Evolutionary conservation across 35 echinoderm and acorn worm genomes (phyloP).

Genomic region (Ptychodera flava): DNA sequence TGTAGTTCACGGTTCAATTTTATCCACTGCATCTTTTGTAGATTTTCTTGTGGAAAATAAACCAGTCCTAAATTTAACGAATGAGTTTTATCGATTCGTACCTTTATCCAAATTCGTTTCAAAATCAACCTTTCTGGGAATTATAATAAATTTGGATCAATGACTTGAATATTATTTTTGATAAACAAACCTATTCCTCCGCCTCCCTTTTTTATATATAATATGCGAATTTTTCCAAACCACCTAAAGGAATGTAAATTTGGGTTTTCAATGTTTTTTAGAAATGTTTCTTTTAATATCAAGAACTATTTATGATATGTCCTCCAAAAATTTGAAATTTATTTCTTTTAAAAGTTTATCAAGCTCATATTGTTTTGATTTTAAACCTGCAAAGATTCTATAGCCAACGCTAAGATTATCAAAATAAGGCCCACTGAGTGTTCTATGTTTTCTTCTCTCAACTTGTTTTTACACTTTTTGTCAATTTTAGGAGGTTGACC

Average conservation of each 20-base stretch:
- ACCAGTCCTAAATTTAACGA: slow-evolving; percentile 6
- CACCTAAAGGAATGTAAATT: slow-evolving; percentile 5
- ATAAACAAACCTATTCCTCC: slow-evolving; percentile 22
- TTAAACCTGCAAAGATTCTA: slow-evolving; percentile 16
- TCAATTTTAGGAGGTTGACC: too few species aligned
- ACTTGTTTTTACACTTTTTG: too few species aligned
- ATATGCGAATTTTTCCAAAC: slow-evolving; percentile 24
- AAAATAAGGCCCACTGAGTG: neutral
- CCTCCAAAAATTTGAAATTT: slow-evolving; percentile 22
- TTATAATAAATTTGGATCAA: slow-evolving; percentile 26
- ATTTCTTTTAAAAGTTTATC: neutral
- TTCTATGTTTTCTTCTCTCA: too few species aligned
- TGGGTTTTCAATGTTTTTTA: slow-evolving; percentile 3
- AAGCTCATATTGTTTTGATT: slow-evolving; percentile 18
- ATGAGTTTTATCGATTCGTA: neutral
- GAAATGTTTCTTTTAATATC: slow-evolving; percentile 26
- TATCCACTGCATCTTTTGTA: slow-evolving; percentile 2
- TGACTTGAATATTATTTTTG: slow-evolving; percentile 6
- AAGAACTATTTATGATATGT: too few species aligned
- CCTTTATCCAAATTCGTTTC: slow-evolving; percentile 25
- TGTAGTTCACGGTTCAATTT: slow-evolving; percentile 5
- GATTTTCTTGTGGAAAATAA: slow-evolving; percentile 17
- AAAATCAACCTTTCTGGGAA: neutral
- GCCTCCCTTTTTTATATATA: slow-evolving; percentile 2
- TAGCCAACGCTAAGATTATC: slow-evolving; percentile 8